Conservation (phyloP, 2,113 vertebrate species). For the Thomomys bottae region DNA sequence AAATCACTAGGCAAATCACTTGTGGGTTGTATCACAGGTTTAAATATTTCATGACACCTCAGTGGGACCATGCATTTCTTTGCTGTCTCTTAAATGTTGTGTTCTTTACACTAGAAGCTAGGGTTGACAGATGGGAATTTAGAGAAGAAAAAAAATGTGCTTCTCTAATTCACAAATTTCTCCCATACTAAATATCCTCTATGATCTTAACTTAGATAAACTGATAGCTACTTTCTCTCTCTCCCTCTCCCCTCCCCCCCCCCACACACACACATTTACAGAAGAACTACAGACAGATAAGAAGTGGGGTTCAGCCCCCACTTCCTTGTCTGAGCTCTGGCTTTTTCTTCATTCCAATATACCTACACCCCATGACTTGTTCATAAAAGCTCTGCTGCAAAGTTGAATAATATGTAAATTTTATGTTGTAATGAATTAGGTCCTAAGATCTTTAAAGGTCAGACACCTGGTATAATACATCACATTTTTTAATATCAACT, state of each 20-base stretch:
- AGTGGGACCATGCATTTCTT: background rate
- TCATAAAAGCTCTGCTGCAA: constrained; percentile 86
- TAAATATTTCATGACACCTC: background rate
- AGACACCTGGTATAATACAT: constrained; percentile 91
- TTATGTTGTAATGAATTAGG: constrained; percentile 92
- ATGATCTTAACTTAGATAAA: background rate
- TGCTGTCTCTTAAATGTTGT: background rate
- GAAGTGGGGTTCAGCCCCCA: background rate
- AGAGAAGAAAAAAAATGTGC: background rate
- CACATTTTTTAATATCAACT: constrained; percentile 91
- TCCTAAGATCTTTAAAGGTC: constrained; percentile 92
- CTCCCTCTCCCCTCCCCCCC: background rate
- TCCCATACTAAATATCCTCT: background rate
- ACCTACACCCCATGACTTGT: constrained; percentile 84
- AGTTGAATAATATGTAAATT: constrained; percentile 92
- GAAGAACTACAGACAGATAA: background rate
- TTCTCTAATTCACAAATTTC: constrained; percentile 34
- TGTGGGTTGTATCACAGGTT: background rate
- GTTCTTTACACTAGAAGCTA: background rate
- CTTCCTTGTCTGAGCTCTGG: constrained; percentile 8
- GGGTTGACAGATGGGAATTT: background rate
- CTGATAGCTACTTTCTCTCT: background rate
- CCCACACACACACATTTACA: background rate
- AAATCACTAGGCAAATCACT: background rate
- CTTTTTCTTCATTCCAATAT: constrained; percentile 81